Evolutionary conservation across 1,140 invertebrate species (phyloP).

Genomic region (Zaprionus lachaisei): DNA sequence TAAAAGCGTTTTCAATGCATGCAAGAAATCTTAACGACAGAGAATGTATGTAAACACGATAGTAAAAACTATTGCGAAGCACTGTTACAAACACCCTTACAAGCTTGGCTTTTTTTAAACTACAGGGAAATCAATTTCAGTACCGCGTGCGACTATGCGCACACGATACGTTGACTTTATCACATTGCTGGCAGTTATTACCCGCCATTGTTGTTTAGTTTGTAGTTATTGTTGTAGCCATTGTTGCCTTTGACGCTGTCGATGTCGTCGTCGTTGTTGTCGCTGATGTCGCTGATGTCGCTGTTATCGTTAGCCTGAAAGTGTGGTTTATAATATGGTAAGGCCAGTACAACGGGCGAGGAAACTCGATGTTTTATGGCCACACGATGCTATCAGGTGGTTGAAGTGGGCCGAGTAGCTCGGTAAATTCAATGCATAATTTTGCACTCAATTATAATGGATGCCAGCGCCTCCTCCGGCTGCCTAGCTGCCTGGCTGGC

Average conservation of each 20-base stretch:
- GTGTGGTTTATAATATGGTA: conserved; percentile 75
- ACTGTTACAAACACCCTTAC: not conserved
- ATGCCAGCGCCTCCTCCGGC: conserved; percentile 19
- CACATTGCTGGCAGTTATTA: conserved; percentile 72
- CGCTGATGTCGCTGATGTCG: conserved; percentile 51
- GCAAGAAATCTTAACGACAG: not conserved
- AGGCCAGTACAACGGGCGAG: conserved; percentile 43
- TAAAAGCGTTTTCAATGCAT: not conserved
- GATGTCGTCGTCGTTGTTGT: conserved; percentile 18
- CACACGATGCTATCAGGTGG: conserved; percentile 63
- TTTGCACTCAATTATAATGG: conserved; percentile 82
- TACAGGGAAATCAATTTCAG: conserved; percentile 6
- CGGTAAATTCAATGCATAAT: conserved; percentile 76
- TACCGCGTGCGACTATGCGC: conserved; percentile 4
- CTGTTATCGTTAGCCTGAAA: conserved; percentile 58
- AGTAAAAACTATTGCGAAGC: not conserved
- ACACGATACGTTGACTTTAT: conserved; percentile 24
- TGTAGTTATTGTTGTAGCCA: conserved; percentile 47
- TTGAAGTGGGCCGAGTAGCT: conserved; percentile 41
- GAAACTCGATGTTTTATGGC: conserved; percentile 70
- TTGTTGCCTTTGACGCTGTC: conserved; percentile 14
- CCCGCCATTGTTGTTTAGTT: conserved; percentile 62
- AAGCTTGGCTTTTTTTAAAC: not conserved
- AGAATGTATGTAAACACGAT: conserved; percentile 11
- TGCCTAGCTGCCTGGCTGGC: not conserved